phyloP scores from a whole-genome alignment of 2,797 vertebrate genomes.

The Neoniphon sammara region DNA sequence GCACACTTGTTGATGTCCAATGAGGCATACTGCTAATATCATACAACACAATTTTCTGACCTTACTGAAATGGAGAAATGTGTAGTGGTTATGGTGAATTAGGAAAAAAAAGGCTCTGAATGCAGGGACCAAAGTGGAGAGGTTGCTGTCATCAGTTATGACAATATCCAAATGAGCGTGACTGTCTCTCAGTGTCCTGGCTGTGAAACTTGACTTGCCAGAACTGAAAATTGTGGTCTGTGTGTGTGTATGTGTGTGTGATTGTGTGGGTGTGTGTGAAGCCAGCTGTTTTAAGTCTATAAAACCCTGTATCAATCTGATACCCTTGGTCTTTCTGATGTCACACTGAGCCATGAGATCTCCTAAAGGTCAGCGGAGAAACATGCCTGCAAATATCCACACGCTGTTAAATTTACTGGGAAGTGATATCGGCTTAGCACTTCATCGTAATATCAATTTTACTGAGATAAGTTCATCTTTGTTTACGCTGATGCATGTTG shows the following conservation, averaged over 20 bases:
- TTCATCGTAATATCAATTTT: constrained; percentile 14
- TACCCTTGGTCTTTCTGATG: constrained; percentile 46
- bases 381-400: constrained; percentile 6
- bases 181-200: constrained; percentile 24
- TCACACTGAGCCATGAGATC: constrained; percentile 31
- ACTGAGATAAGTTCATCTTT: constrained; percentile 12
- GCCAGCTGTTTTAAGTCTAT: constrained; percentile 59
- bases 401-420: constrained; percentile 8
- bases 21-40: constrained; percentile 1
- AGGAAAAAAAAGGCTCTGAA: constrained; percentile 24
- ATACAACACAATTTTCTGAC: constrained; percentile 9
- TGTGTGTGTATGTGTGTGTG: constrained; percentile 1
- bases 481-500: neutral
- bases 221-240: constrained; percentile 34
- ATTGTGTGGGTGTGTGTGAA: constrained; percentile 21
- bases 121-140: constrained; percentile 22
- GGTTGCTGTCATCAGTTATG: constrained; percentile 38
- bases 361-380: constrained; percentile 53
- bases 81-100: constrained; percentile 40
- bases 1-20: constrained; percentile 37
- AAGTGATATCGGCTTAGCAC: constrained; percentile 17
- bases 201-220: constrained; percentile 49
- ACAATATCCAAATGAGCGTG: constrained; percentile 33
- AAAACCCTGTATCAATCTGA: constrained; percentile 54
- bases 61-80: constrained; percentile 15